Percentiles rank a stretch among this genome's conserved stretches.
These are phyloP conservation scores for Drosophila percnosoma DNA, from an alignment of 2,888 invertebrate species.

Conservation along the genomic window DNA sequence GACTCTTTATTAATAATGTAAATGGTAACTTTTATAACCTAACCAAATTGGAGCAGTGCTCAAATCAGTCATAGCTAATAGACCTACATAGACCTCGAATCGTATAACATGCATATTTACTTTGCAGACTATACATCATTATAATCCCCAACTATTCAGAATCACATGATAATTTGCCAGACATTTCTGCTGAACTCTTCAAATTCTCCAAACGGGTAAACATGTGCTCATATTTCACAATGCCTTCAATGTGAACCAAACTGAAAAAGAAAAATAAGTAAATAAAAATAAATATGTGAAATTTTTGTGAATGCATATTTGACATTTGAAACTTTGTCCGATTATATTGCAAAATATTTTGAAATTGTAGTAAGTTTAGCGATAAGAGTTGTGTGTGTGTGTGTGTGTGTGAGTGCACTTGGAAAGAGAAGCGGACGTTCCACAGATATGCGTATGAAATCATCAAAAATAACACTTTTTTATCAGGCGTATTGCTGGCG, in stretches of 20 bases:
- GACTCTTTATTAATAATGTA: neutral
- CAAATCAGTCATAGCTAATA: neutral
- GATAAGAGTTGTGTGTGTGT: neutral
- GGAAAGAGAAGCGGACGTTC: neutral
- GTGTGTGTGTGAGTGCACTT: neutral
- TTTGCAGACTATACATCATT: neutral
- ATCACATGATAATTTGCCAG: constrained; percentile 13
- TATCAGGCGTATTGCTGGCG: constrained; percentile 4
- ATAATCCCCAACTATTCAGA: neutral
- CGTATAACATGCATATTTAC: neutral
- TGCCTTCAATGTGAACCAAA: neutral
- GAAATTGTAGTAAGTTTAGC: constrained; percentile 22
- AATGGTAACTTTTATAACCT: neutral
- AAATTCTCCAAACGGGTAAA: constrained; percentile 27
- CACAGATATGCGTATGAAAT: constrained; percentile 22
- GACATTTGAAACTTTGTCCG: constrained; percentile 1
- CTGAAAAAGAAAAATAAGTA: neutral
- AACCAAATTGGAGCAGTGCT: neutral
- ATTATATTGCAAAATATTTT: constrained; percentile 47
- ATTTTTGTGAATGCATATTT: constrained; percentile 8
- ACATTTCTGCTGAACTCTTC: constrained; percentile 27
- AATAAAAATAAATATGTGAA: neutral
- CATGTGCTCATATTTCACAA: constrained; percentile 30
- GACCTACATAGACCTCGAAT: too few relatives aligned
- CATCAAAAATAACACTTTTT: constrained; percentile 22